Percentiles rank a stretch among this genome's conserved stretches.
Evolutionary conservation across 2,113 vertebrate genomes (phyloP).

Genomic region (Sprattus sprattus): DNA sequence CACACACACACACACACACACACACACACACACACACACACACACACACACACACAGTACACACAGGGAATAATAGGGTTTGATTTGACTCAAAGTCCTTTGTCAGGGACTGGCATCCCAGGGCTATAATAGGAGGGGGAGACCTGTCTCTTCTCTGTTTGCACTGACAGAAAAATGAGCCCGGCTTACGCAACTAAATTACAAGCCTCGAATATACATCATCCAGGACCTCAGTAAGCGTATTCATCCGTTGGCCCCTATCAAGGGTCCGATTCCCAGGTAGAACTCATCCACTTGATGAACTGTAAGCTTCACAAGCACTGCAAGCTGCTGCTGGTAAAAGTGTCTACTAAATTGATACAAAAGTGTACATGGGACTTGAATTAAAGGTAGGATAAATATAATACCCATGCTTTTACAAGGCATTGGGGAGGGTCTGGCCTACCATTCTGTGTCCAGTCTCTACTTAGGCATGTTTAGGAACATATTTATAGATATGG

Average conservation of each 20-base stretch:
- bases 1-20: background rate
- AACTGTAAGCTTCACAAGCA: too few relatives aligned
- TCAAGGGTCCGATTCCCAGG: background rate
- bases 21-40: background rate
- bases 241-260: background rate
- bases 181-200: background rate
- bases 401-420: too few relatives aligned
- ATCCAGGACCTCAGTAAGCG: background rate
- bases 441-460: too few relatives aligned
- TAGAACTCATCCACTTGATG: too few relatives aligned
- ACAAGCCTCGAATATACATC: background rate
- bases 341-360: too few relatives aligned
- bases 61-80: background rate
- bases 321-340: too few relatives aligned
- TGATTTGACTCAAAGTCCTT: background rate
- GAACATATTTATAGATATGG: too few relatives aligned
- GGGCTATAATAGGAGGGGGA: background rate
- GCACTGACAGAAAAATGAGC: background rate
- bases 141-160: background rate
- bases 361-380: too few relatives aligned
- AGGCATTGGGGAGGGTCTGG: too few relatives aligned
- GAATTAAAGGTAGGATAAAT: too few relatives aligned
- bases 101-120: background rate
- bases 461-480: too few relatives aligned
- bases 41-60: background rate